A percentile compares a stretch with the other conserved stretches of the same genome.
These are phyloP conservation scores for Strigops habroptila DNA, from an alignment of 2,113 vertebrate genomes.

Conservation along the genomic window DNA sequence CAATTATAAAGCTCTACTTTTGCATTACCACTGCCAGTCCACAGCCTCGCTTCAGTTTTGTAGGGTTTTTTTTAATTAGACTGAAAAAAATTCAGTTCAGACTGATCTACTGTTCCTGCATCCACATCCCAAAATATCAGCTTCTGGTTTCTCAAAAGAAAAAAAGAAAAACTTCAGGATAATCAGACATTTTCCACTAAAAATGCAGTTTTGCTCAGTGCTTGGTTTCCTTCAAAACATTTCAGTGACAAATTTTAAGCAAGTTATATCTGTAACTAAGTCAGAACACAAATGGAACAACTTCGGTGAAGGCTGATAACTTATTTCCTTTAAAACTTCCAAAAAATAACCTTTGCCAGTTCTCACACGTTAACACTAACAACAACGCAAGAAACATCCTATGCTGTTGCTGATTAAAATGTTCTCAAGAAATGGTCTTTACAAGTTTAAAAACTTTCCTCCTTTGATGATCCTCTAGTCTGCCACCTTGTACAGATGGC, in stretches of 20 bases:
- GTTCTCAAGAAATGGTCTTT: background rate
- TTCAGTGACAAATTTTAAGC: background rate
- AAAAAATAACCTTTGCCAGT: background rate
- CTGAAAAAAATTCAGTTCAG: background rate
- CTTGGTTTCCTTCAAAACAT: background rate
- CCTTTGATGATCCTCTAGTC: background rate
- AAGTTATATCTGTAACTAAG: background rate
- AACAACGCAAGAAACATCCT: background rate
- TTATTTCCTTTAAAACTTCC: background rate
- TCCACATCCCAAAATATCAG: background rate
- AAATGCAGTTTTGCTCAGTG: background rate
- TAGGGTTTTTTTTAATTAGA: fast-evolving
- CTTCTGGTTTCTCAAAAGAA: background rate
- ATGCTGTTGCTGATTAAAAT: background rate
- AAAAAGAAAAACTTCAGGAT: background rate
- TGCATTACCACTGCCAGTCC: background rate
- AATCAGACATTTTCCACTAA: background rate
- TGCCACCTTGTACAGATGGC: background rate
- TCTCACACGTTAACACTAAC: background rate
- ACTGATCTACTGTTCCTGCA: background rate
- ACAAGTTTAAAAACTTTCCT: background rate
- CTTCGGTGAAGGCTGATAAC: background rate
- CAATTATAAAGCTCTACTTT: background rate
- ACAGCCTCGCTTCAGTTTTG: background rate
- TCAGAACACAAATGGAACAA: background rate